These are phyloP conservation scores for Heliconius nattereri DNA, from an alignment of 1,140 invertebrate species.

Conservation along the genomic window DNA sequence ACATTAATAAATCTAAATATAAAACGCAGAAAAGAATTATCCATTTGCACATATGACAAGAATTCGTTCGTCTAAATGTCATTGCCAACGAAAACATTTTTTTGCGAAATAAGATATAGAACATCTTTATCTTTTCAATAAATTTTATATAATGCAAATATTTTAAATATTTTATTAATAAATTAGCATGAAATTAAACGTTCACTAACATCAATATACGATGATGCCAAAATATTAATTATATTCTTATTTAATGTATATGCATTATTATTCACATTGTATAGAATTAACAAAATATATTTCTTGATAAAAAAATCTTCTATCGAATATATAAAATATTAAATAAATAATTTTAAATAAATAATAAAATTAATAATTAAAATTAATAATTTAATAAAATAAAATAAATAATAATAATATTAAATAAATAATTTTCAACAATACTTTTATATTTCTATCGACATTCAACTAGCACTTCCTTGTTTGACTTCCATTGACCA, in stretches of 20 bases:
- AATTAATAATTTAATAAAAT: too few species aligned
- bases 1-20: constrained; percentile 18
- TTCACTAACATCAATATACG: neutral
- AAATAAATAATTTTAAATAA: too few species aligned
- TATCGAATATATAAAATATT: neutral
- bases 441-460: neutral
- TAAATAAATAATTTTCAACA: neutral
- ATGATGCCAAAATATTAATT: neutral
- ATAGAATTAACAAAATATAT: neutral
- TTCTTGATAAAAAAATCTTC: neutral
- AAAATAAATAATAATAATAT: too few species aligned
- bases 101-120: constrained; percentile 3
- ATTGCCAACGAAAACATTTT: constrained; percentile 21
- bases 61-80: constrained; percentile 18
- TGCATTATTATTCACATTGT: neutral
- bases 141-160: neutral
- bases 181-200: neutral
- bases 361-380: too few species aligned
- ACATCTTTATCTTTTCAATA: neutral
- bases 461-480: neutral
- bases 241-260: neutral
- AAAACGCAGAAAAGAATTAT: neutral
- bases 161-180: constrained; percentile 1
- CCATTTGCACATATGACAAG: neutral
- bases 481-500: constrained; percentile 5